Base-by-base conservation (phyloP, 2,797 vertebrate species). In the Hephaestus fuliginosus region DNA sequence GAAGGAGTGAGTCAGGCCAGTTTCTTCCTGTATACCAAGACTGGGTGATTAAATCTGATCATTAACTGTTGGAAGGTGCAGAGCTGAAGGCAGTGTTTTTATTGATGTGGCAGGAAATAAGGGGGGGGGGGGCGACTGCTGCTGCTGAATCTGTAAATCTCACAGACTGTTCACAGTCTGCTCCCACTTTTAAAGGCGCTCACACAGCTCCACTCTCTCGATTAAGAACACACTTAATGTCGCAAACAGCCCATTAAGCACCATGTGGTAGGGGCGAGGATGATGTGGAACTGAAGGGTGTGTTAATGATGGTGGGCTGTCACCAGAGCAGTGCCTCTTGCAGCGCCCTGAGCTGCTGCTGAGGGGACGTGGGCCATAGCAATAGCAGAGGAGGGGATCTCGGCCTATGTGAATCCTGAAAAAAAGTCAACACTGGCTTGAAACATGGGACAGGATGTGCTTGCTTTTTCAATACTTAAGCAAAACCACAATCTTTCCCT, bases 31-130 rank as follows among this genome's bases (percentile, higher is more conserved):
- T 84, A 70, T 84, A 88, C 78, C 62, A 66, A 82, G 71, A 67
- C 60, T 74, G 78, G 74, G 85, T 84, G 84, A 92, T 93, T 93
- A 91, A 92, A 91, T 95, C 84, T 88, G 89, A 86, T 91, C 89
- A 93, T 94, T 93, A 94, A 91, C 58, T 85, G 82, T 71, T 93
- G 86, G 91, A 92, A 92, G 88, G 90, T 81, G 73, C 58, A 39
- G 86, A 82, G 90, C 88, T 92, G 78, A 91, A 88, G 81, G 90
- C 87, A 70, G 85, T 91, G 75, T 92, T 94, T 94, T 94, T 94
- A 94, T 93, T 93, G 92, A 94, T 94, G 95, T 94, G 93, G 93
- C 92, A 93, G 93, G 93, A 94, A 95, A 89, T 78, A 25, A 25
- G 25, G 36, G 81, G 73, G 70, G 73, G 70, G 25, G 33, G 76